phyloP scores from a whole-genome alignment of 2,797 vertebrate species.

The Bucorvus abyssinicus region DNA sequence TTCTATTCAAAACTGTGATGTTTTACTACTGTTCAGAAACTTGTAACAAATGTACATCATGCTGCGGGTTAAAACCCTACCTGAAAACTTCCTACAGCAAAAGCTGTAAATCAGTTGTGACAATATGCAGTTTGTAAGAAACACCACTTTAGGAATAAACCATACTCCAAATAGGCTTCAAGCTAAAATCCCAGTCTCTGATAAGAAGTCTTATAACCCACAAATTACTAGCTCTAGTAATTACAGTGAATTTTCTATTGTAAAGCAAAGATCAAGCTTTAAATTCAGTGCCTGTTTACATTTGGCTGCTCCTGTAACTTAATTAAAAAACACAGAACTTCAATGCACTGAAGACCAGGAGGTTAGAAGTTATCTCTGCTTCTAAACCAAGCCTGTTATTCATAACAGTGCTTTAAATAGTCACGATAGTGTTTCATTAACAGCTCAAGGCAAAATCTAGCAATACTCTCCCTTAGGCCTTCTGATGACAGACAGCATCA shows the following conservation, averaged over 20 bases:
- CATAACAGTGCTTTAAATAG: background rate
- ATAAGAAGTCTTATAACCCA: conserved; percentile 4
- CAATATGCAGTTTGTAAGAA: background rate
- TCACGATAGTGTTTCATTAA: background rate
- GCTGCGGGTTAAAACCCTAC: background rate
- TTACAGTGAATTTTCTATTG: background rate
- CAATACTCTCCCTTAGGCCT: background rate
- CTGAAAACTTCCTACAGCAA: background rate
- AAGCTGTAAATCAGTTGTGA: background rate
- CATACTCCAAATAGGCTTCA: background rate
- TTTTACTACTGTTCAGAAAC: background rate
- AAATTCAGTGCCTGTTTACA: background rate
- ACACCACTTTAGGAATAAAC: conserved; percentile 26
- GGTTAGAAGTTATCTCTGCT: background rate
- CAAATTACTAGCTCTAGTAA: background rate
- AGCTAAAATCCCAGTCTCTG: background rate
- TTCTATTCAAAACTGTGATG: background rate
- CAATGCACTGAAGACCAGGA: background rate
- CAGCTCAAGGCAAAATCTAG: background rate
- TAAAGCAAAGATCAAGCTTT: background rate
- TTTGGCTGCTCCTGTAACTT: background rate
- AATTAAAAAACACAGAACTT: background rate
- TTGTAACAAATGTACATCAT: background rate
- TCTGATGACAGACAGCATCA: background rate
- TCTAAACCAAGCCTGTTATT: background rate